Conservation (phyloP, 2,797 vertebrate species). For the Esox lucius region DNA sequence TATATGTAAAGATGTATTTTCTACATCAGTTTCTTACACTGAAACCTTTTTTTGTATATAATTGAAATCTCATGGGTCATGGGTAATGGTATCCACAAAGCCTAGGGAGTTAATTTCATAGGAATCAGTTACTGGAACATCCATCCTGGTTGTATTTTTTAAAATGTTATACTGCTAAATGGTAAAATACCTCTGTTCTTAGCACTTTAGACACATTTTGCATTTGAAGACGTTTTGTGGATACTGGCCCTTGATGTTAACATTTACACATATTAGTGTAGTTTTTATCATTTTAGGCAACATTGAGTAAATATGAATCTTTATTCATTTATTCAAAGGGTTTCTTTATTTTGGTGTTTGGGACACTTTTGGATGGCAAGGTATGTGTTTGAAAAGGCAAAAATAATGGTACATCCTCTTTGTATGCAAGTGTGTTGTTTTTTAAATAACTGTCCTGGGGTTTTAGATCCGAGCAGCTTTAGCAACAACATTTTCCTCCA, state of each 20-base stretch:
- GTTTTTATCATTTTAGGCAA: neutral
- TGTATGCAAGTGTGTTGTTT: neutral
- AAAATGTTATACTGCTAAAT: neutral
- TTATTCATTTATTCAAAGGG: constrained; percentile 67
- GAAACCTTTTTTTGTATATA: neutral
- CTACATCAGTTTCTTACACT: neutral
- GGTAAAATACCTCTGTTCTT: too few species aligned
- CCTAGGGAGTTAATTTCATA: too few species aligned
- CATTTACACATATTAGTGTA: neutral
- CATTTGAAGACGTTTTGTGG: too few species aligned
- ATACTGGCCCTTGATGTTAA: neutral
- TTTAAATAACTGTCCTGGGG: constrained; percentile 3
- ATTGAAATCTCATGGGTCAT: neutral
- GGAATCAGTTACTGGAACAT: too few species aligned
- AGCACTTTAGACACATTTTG: too few species aligned
- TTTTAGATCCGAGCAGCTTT: constrained; percentile 81
- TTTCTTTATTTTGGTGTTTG: constrained; percentile 75
- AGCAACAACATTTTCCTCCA: constrained; percentile 63
- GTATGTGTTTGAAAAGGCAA: constrained; percentile 46
- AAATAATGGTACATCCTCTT: neutral
- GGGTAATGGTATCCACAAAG: neutral
- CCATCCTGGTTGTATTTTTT: neutral
- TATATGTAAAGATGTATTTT: neutral
- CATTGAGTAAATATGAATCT: neutral
- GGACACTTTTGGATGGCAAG: constrained; percentile 70